These are phyloP conservation scores for Ispidina lecontei DNA, from an alignment of 2,797 vertebrate species.

Conservation along the genomic window DNA sequence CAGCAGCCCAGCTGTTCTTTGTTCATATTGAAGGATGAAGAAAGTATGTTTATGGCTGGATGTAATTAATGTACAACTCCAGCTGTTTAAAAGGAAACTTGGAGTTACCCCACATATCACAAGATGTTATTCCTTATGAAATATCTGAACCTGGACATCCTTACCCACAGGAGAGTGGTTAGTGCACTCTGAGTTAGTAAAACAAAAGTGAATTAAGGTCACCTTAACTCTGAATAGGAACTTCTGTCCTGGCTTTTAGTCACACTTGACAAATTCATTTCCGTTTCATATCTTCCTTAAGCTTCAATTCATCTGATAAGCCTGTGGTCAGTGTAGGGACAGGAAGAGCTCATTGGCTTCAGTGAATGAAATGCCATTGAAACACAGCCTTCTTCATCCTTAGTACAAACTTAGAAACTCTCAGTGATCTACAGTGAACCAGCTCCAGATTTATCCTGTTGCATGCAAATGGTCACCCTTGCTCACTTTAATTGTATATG, in stretches of 20 bases:
- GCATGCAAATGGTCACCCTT: neutral
- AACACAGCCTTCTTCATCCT: neutral
- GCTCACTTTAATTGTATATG: neutral
- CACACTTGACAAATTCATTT: neutral
- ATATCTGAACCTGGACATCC: neutral
- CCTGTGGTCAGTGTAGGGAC: neutral
- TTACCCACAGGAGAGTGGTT: neutral
- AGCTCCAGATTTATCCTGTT: neutral
- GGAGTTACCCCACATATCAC: neutral
- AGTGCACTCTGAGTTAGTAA: neutral
- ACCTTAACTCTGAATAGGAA: neutral
- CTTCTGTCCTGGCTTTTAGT: constrained; percentile 15
- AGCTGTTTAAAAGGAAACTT: constrained; percentile 17
- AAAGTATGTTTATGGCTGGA: neutral
- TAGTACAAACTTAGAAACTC: neutral
- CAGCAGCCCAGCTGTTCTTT: constrained; percentile 7
- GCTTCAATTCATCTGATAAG: neutral
- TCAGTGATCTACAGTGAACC: neutral
- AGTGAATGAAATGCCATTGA: neutral
- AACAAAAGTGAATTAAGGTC: constrained; percentile 35
- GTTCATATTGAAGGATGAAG: constrained; percentile 1
- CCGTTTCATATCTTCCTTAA: neutral
- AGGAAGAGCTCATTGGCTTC: neutral
- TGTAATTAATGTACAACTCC: constrained; percentile 14
- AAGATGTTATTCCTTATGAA: neutral